Base-by-base conservation (phyloP, 2,113 vertebrate species). In the Chloropsis hardwickii region DNA sequence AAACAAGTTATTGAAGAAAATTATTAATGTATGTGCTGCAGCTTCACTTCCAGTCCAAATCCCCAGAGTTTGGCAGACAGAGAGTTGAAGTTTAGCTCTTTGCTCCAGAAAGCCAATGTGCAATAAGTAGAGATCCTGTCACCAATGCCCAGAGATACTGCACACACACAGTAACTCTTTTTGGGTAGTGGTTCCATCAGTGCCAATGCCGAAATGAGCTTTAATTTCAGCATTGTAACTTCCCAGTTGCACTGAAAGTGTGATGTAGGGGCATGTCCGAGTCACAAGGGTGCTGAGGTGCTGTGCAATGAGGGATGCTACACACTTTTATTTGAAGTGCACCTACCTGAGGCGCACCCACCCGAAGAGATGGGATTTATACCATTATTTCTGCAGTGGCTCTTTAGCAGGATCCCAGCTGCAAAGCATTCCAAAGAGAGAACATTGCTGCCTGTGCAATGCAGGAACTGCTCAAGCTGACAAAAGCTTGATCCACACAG, bases 211-310 rank as follows among this genome's bases (percentile, higher is more conserved):
- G 37, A 78, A 83, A 42, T 20, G 53, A 89, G 40, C 39, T 86
- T 51, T 58, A 31, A 65, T 67, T 74, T 61, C 78, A 76, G 62
- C 44, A 23, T 2, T 74, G 47, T 39, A 33, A 54, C 24, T 57
- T 57, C 54, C 39, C 40, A 56, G 28, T 28, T n/a, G 44, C 83
- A 39, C n/a, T 84, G 23, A 4, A 45, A 40, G 27, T 4, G 20
- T 29, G 25, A 14, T 18, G 62, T 0, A 61, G 51, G 37, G 58
- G 22, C 27, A 31, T 0, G 0, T 22, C 33, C 37, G 39, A 27
- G 47, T 27, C 31, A 10, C 11, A 11, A 20, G n/a, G 18, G 14
- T 3, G 62, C 37, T 53, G 71, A 88, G 21, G 42, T 27, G 50
- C 28, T 85, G 40, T 23, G 61, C 17, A 73, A 9, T 6, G 65